Conservation (phyloP, 2,113 vertebrate genomes). For the Leptosomus discolor region DNA sequence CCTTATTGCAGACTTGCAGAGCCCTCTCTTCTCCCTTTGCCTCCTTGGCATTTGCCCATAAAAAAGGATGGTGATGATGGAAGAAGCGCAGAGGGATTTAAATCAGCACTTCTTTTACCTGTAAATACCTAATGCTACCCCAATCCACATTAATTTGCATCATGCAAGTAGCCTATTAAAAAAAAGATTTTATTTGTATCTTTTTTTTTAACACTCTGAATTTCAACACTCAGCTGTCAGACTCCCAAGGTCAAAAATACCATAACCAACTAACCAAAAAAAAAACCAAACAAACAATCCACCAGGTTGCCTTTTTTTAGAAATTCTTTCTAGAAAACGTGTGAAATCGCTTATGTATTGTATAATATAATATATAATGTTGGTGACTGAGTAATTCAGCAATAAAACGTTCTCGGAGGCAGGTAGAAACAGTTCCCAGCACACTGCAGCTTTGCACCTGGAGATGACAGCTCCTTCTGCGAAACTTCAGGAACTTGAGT, state of each 20-base stretch:
- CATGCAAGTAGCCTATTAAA: background rate
- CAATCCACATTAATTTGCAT: background rate
- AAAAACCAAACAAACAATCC: background rate
- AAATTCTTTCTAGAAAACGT: background rate
- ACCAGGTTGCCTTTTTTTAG: constrained; percentile 68
- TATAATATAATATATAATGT: background rate
- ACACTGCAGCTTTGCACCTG: background rate
- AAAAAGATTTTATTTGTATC: too few relatives aligned
- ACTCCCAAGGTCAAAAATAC: constrained; percentile 34
- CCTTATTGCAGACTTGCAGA: background rate
- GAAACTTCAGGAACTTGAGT: background rate
- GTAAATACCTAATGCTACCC: constrained; percentile 65
- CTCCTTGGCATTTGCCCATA: background rate
- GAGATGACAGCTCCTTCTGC: background rate
- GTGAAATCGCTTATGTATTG: background rate
- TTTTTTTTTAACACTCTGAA: constrained; percentile 1
- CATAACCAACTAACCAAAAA: background rate
- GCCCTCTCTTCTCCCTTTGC: background rate
- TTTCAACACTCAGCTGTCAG: constrained; percentile 21
- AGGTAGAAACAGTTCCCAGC: background rate
- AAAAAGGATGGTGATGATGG: background rate
- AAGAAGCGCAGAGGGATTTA: background rate
- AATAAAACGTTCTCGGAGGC: constrained; percentile 20
- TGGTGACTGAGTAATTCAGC: constrained; percentile 24
- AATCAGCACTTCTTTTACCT: constrained; percentile 43